Evolutionary conservation across 2,113 vertebrate species (phyloP), one percentile per base, ranked within the genome.

Genomic region (Semnornis frantzii): DNA sequence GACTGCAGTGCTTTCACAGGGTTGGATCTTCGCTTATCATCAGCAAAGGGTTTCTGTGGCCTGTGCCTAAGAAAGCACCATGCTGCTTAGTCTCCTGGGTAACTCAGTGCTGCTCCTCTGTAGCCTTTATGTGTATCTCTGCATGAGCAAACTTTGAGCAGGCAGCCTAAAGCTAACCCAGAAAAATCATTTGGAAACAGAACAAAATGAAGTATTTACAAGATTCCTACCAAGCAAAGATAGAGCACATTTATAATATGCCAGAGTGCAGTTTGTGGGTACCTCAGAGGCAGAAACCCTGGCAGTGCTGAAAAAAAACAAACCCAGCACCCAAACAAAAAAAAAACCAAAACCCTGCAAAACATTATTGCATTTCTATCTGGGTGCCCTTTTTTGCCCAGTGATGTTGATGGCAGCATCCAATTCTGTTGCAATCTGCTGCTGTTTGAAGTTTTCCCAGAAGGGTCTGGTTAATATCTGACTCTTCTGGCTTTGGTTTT

Each of bases 401-500:
- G 27, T 54, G 77, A 50, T 75, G 20, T 15, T 65, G 58, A 54
- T 54, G 39, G 77, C 75, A 87, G 60, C 79, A 69, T 64, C 54
- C 3, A 1, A 65, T 79, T 92, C 62, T 54, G 39, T 50, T 84
- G 62, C 54, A 83, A 8, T 77, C 71, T 83, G 62, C 37, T 78
- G 37, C 62, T 57, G 9, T 59, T 70, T 44, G 24, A 55, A 28
- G 92, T 97, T 95, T 82, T 94, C 88, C 68, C 55, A 87, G 95
- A 39, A 76, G 89, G 52, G 69, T 96, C 85, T 90, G 76, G 87
- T 93, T 95, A 76, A 50, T 93, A 96, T 30, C 76, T 83, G 64
- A 95, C 77, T 89, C 84, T 94, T 94, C 85, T 74, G 72, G 69
- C 42, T 94, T 96, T 81, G 50, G 85, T 74, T 83, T 97, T 83